These are phyloP conservation scores for Polydrusus pterygomalis DNA, from an alignment of 2,888 invertebrate genomes.

Conservation along the genomic window DNA sequence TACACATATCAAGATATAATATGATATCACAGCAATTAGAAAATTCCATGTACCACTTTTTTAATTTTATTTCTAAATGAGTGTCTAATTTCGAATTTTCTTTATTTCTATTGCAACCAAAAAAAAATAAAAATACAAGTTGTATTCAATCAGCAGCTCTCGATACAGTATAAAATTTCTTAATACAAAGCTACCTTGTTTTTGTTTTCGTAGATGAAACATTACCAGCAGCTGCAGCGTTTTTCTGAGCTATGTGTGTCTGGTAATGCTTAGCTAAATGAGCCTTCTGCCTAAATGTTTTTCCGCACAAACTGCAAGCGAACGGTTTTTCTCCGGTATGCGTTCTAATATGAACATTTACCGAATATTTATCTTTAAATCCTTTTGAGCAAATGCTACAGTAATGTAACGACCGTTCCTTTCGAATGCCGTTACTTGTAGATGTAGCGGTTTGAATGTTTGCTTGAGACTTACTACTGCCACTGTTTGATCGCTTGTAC, in stretches of 20 bases:
- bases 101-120: no score
- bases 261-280: constrained; percentile 95
- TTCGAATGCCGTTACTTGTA: constrained; percentile 83
- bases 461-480: constrained; percentile 63
- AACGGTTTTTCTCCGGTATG: constrained; percentile 99
- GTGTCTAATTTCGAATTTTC: no score
- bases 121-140: not conserved
- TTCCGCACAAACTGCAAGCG: constrained; percentile 94
- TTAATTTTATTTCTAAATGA: no score
- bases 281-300: constrained; percentile 93
- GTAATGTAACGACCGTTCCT: constrained; percentile 92
- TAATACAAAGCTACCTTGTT: constrained; percentile 68
- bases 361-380: constrained; percentile 97
- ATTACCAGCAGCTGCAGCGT: constrained; percentile 79
- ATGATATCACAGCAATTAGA: no score
- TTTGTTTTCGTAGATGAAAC: constrained; percentile 69
- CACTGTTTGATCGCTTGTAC: constrained; percentile 78
- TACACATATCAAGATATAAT: no score
- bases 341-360: constrained; percentile 97
- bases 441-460: constrained; percentile 74
- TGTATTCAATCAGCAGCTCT: not conserved
- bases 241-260: constrained; percentile 92
- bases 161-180: constrained; percentile 18
- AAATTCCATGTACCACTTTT: no score
- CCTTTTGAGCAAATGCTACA: constrained; percentile 95